Percentiles rank a stretch among this genome's conserved stretches.
Conservation (phyloP, 2,797 vertebrate genomes). For the Rhinoraja longicauda region DNA sequence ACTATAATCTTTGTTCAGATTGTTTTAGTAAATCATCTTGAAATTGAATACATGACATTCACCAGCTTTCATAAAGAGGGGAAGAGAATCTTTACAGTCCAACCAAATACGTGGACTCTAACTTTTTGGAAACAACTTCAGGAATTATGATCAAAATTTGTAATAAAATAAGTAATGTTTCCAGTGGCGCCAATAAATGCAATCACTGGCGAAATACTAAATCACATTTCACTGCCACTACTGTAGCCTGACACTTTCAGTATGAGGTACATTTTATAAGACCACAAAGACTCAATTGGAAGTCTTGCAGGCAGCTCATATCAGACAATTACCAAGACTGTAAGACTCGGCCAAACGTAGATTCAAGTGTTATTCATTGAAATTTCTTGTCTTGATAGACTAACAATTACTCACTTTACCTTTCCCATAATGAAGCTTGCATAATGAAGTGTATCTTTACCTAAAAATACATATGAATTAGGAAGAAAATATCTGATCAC, state of each 20-base stretch:
- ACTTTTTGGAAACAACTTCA: not conserved
- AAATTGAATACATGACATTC: not conserved
- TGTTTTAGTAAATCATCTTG: constrained; percentile 32
- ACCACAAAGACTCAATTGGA: not conserved
- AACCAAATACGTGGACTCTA: not conserved
- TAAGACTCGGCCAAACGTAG: not conserved
- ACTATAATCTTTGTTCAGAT: constrained; percentile 20
- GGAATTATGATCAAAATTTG: not conserved
- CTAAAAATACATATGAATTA: no score
- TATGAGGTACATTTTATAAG: not conserved
- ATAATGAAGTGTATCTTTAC: not conserved
- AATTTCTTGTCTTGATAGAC: not conserved
- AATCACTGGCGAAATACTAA: not conserved
- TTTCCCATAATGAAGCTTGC: not conserved
- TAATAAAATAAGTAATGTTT: not conserved
- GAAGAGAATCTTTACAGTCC: not conserved
- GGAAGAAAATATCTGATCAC: not conserved
- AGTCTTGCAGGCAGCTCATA: not conserved
- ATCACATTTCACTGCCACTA: not conserved
- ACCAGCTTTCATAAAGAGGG: not conserved
- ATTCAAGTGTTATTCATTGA: not conserved
- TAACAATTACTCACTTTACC: not conserved
- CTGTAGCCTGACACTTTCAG: constrained; percentile 7
- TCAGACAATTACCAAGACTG: not conserved
- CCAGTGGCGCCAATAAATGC: not conserved